Evolutionary conservation across 2,797 vertebrate genomes (phyloP).

Genomic region (Scomberomorus guttatus): DNA sequence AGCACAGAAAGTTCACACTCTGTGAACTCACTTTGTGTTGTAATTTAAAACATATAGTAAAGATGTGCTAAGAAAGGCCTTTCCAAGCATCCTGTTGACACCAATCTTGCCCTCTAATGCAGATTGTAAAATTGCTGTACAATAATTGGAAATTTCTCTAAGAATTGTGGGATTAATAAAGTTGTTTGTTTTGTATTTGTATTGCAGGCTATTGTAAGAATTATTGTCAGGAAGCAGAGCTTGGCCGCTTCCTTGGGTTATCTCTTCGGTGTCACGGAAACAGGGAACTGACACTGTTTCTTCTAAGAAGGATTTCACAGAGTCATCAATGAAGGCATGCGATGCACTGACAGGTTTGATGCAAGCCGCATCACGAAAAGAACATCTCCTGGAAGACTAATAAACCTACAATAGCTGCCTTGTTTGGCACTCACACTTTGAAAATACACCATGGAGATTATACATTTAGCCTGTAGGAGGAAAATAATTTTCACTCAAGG

Average conservation of each 20-base stretch:
- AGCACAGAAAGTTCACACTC: no score
- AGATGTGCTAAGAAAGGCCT: background rate
- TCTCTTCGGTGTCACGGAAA: conserved; percentile 30
- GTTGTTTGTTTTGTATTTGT: no score
- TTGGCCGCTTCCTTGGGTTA: background rate
- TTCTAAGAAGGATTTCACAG: conserved; percentile 55
- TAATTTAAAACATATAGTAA: background rate
- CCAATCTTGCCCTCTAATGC: background rate
- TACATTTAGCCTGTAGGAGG: background rate
- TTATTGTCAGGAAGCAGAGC: background rate
- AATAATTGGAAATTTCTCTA: background rate
- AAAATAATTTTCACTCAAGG: background rate
- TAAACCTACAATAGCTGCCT: background rate
- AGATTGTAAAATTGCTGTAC: background rate
- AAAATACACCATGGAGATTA: conserved; percentile 1
- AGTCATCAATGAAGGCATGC: conserved; percentile 43
- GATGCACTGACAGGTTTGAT: conserved; percentile 6
- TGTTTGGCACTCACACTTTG: background rate
- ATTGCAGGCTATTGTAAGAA: background rate
- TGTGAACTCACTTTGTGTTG: background rate
- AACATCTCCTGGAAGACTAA: background rate
- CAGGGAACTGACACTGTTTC: conserved; percentile 2
- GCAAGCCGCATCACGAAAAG: conserved; percentile 22
- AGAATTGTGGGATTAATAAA: no score
- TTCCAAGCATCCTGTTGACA: background rate